Conservation (phyloP, 2,797 vertebrate species). For the Myotis myotis region DNA sequence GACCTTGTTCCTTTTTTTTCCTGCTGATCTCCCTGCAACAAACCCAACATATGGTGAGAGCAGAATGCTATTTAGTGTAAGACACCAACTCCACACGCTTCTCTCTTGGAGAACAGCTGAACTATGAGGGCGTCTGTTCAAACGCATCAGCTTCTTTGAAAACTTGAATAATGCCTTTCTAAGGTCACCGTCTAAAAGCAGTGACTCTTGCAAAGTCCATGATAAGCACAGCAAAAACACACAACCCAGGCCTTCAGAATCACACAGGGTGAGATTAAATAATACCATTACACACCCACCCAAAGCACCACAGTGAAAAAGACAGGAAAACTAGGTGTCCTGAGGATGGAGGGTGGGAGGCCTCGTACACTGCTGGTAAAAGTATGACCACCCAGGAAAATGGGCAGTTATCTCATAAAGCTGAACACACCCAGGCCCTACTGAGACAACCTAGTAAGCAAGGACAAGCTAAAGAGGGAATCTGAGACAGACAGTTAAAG, state of each 20-base stretch:
- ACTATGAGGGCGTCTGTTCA: not conserved
- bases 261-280: not conserved
- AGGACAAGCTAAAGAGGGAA: not conserved
- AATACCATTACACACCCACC: not conserved
- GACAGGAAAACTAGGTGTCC: not conserved
- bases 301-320: not conserved
- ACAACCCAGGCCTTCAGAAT: not conserved
- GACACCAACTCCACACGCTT: not conserved
- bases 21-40: not conserved
- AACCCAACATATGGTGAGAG: not conserved
- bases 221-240: not conserved
- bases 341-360: not conserved
- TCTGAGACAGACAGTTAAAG: not conserved
- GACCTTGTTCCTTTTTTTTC: conserved; percentile 20
- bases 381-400: not conserved
- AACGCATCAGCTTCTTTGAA: not conserved
- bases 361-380: not conserved
- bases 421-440: not conserved
- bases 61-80: not conserved
- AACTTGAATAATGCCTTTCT: conserved; percentile 8
- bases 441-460: not conserved
- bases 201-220: not conserved
- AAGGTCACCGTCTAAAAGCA: not conserved
- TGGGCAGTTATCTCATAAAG: not conserved
- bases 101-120: conserved; percentile 10